These are phyloP conservation scores for Sphenopsis melanotis DNA, from an alignment of 2,797 vertebrate genomes.

Conservation along the genomic window DNA sequence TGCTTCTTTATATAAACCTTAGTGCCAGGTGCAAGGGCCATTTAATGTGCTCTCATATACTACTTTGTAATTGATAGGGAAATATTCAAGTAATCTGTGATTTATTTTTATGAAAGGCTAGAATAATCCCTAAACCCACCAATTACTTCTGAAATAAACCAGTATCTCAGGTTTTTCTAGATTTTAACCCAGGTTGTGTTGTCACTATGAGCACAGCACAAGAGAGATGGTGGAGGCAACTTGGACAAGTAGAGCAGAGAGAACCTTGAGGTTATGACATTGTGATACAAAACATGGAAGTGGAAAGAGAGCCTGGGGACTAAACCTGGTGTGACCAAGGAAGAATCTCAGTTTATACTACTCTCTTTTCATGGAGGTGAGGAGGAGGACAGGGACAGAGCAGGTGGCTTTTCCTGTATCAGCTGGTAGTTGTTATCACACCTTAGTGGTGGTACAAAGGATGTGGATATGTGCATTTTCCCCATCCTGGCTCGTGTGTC, in stretches of 20 bases:
- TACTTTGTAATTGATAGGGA: background rate
- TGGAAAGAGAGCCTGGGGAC: background rate
- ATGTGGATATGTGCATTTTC: background rate
- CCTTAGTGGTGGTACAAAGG: background rate
- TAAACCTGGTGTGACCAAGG: background rate
- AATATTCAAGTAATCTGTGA: background rate
- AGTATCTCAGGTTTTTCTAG: background rate
- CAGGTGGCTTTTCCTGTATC: background rate
- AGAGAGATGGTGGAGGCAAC: background rate
- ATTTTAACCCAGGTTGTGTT: background rate
- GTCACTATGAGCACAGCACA: background rate
- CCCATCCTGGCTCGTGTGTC: rapidly evolving
- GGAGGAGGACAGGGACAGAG: background rate
- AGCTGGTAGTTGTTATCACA: background rate
- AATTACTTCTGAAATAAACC: background rate
- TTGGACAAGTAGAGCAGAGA: background rate
- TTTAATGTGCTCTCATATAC: background rate
- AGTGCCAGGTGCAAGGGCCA: background rate
- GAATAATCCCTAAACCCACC: background rate
- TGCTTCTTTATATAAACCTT: background rate
- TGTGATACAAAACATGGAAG: rapidly evolving
- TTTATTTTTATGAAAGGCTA: background rate
- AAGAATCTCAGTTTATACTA: background rate
- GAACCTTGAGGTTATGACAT: background rate
- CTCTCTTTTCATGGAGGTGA: background rate